A percentile compares a stretch with the other conserved stretches of the same genome.
Evolutionary conservation across 2,113 vertebrate species (phyloP).

Genomic region (Leptosomus discolor): DNA sequence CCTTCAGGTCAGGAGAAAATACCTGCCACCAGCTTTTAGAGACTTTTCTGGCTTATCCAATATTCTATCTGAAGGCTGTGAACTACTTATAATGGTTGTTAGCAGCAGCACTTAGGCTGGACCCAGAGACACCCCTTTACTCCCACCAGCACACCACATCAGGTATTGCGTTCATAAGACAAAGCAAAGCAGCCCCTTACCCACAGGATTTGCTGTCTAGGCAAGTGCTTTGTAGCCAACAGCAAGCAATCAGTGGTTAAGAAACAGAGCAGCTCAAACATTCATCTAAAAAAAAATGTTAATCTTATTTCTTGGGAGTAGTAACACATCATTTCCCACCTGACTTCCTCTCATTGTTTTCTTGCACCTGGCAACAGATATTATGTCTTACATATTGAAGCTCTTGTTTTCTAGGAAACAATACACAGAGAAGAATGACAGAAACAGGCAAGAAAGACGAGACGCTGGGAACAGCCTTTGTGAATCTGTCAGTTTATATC

Average conservation of each 20-base stretch:
- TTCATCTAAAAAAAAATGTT: not conserved
- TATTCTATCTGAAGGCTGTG: not conserved
- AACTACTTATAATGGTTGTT: not conserved
- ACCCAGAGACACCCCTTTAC: not conserved
- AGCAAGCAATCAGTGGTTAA: not conserved
- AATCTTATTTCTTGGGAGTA: not conserved
- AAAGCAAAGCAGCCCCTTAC: not conserved
- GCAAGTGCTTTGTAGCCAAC: not conserved
- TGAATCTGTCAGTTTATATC: constrained; percentile 24
- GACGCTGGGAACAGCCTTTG: not conserved
- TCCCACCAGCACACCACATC: not conserved
- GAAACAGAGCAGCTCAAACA: not conserved
- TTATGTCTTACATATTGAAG: not conserved
- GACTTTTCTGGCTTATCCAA: not conserved
- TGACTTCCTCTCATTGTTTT: constrained; percentile 10
- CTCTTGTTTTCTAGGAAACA: constrained; percentile 15
- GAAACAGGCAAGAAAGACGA: constrained; percentile 30
- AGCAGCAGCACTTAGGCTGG: not conserved
- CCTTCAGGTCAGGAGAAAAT: not conserved
- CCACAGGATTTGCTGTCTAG: not conserved
- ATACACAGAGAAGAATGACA: not conserved
- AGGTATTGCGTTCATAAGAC: not conserved
- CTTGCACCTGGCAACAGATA: constrained; percentile 31
- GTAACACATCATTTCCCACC: not conserved
- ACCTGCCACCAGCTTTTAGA: not conserved